phyloP scores from a whole-genome alignment of 2,888 invertebrate genomes.

The Fragum whitleyi region DNA sequence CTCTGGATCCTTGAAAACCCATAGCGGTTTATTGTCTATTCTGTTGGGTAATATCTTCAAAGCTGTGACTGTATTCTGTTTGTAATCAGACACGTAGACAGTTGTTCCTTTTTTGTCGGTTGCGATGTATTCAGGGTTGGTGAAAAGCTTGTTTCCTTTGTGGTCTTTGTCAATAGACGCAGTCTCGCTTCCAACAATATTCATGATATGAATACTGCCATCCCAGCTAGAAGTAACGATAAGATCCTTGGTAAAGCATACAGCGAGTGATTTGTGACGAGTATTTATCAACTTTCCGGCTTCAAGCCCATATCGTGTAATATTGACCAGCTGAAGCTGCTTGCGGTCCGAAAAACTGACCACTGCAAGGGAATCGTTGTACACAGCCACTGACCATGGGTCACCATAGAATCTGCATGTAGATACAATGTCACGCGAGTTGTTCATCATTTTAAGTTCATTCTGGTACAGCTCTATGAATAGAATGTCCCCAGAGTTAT shows the following conservation, averaged over 20 bases:
- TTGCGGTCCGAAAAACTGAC: conserved; percentile 63
- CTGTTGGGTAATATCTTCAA: conserved; percentile 46
- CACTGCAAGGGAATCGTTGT: conserved; percentile 55
- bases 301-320: conserved; percentile 32
- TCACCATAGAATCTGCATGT: conserved; percentile 47
- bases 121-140: conserved; percentile 59
- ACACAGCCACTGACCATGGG: conserved; percentile 59
- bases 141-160: conserved; percentile 49
- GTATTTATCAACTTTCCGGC: conserved; percentile 47
- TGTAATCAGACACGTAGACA: conserved; percentile 58
- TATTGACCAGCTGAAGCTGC: conserved; percentile 57
- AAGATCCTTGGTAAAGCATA: conserved; percentile 52
- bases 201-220: conserved; percentile 55
- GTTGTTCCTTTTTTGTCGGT: conserved; percentile 44
- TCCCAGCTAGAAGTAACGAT: conserved; percentile 60
- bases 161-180: conserved; percentile 34
- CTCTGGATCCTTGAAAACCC: conserved; percentile 54
- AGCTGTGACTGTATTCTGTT: conserved; percentile 52
- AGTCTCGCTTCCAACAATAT: conserved; percentile 50
- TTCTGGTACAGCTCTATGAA: conserved; percentile 50
- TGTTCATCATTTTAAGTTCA: conserved; percentile 44
- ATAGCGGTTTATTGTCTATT: conserved; percentile 52
- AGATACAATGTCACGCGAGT: conserved; percentile 39
- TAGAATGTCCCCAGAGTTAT: conserved; percentile 52
- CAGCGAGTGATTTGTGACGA: conserved; percentile 53